phyloP scores from a whole-genome alignment of 2,888 invertebrate genomes.

The Tipula confusa region DNA sequence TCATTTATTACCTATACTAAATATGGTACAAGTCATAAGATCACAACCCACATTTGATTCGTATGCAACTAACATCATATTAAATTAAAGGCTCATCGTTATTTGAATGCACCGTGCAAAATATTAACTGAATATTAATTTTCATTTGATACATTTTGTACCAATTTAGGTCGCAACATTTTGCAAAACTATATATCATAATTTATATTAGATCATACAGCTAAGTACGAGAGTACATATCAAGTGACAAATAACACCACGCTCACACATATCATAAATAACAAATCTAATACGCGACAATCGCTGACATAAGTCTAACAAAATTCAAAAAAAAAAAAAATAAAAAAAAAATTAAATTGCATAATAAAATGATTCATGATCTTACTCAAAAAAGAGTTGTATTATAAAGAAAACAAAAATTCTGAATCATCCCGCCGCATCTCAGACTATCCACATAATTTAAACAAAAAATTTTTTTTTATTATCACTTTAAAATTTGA shows the following conservation, averaged over 20 bases:
- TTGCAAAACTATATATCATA: background rate
- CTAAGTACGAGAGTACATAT: background rate
- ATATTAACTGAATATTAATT: too few species aligned
- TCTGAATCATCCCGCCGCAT: background rate
- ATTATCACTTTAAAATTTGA: background rate
- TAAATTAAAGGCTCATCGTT: too few species aligned
- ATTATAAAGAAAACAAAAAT: background rate
- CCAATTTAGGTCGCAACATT: background rate
- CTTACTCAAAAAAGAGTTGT: background rate
- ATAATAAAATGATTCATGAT: background rate
- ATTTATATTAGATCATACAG: background rate
- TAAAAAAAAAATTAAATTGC: background rate
- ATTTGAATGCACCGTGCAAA: too few species aligned
- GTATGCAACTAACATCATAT: too few species aligned
- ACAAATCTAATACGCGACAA: background rate
- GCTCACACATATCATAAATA: conserved; percentile 8
- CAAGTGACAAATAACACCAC: conserved; percentile 12
- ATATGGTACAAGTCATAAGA: too few species aligned
- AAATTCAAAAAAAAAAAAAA: background rate
- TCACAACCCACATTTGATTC: too few species aligned
- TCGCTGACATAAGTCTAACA: conserved; percentile 12
- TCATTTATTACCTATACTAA: too few species aligned
- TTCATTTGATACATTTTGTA: background rate
- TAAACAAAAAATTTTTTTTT: background rate
- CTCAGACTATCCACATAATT: background rate